A percentile compares a stretch with the other conserved stretches of the same genome.
These are phyloP conservation scores for Spilarctia lutea DNA, from an alignment of 2,888 invertebrate genomes.

Conservation along the genomic window DNA sequence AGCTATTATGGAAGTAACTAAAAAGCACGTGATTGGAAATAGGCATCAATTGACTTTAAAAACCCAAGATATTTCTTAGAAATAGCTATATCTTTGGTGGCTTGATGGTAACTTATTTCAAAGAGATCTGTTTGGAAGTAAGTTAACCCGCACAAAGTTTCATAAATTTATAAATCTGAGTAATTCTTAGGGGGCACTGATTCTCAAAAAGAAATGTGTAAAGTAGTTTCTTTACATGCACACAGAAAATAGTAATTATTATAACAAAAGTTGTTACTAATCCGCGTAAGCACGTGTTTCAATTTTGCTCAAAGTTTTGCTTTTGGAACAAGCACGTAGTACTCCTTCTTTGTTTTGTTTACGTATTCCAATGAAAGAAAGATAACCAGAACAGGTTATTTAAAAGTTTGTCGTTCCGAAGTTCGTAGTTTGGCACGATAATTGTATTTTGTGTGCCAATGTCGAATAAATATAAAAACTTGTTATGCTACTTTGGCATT, in stretches of 20 bases:
- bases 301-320: conserved; percentile 13
- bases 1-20: background rate
- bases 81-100: background rate
- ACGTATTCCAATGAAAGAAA: conserved; percentile 9
- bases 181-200: background rate
- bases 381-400: conserved; percentile 14
- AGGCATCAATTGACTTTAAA: background rate
- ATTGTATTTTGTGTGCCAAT: conserved; percentile 9
- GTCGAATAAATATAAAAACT: background rate
- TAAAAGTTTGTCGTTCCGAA: conserved; percentile 11
- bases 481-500: background rate
- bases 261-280: background rate
- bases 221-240: background rate
- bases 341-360: conserved; percentile 14
- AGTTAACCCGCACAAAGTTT: background rate
- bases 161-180: background rate
- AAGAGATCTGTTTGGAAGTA: too few species aligned
- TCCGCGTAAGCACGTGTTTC: conserved; percentile 14
- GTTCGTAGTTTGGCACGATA: conserved; percentile 6
- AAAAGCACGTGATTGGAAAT: background rate
- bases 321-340: conserved; percentile 17
- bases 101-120: too few species aligned
- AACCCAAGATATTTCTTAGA: background rate
- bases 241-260: background rate
- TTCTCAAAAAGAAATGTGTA: background rate